Percentiles rank a stretch among this genome's conserved stretches.
These are phyloP conservation scores for Nasonia giraulti DNA, from an alignment of 1,140 invertebrate species.

Conservation along the genomic window DNA sequence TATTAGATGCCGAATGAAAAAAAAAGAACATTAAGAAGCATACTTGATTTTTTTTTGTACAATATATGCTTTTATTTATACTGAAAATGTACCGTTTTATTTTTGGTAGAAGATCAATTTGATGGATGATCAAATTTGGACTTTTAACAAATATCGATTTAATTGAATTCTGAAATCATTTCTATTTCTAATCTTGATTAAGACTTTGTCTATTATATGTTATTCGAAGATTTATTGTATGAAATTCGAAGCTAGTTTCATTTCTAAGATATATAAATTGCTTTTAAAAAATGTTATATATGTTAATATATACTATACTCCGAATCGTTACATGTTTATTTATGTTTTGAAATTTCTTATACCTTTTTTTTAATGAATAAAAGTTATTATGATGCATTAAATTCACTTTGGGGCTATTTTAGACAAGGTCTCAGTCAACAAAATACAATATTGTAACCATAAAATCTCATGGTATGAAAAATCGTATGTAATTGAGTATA, in stretches of 20 bases:
- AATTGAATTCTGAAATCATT: not conserved
- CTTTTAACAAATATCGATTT: not conserved
- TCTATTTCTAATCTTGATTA: not conserved
- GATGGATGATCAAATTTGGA: not conserved
- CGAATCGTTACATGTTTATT: not conserved
- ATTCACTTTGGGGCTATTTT: not conserved
- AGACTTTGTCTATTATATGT: not conserved
- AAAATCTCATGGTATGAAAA: not conserved
- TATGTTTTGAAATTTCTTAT: not conserved
- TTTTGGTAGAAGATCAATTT: not conserved
- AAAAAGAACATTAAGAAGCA: not conserved
- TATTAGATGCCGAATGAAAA: not conserved
- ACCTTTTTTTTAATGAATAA: no score
- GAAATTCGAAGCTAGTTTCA: not conserved
- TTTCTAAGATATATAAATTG: not conserved
- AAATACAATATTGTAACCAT: not conserved
- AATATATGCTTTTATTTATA: not conserved
- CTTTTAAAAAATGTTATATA: not conserved
- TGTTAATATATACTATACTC: not conserved
- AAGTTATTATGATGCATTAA: not conserved
- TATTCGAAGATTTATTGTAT: not conserved
- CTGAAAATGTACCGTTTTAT: not conserved
- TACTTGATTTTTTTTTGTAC: not conserved
- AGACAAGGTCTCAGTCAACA: not conserved
- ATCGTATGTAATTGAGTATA: not conserved